These are phyloP conservation scores for Tachycineta bicolor DNA, from an alignment of 2,113 vertebrate genomes.

Conservation along the genomic window DNA sequence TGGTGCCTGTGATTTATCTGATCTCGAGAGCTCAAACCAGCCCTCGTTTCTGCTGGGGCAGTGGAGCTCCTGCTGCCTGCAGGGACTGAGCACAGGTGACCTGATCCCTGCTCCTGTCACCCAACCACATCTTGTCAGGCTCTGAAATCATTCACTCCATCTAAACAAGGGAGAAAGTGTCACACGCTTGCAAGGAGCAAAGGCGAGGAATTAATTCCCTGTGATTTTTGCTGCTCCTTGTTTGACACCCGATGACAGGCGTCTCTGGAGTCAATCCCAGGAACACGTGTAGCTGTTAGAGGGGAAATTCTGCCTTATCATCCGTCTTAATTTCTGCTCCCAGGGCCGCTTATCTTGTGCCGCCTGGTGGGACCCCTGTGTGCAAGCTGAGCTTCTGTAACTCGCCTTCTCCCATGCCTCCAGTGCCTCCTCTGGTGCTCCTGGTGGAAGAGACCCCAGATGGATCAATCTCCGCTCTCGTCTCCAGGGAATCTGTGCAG, in stretches of 20 bases:
- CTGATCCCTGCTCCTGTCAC: background rate
- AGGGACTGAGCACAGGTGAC: background rate
- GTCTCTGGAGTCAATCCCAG: background rate
- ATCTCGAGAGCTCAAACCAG: background rate
- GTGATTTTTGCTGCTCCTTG: background rate
- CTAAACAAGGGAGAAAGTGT: background rate
- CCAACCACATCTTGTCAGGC: background rate
- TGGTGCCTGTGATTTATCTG: background rate
- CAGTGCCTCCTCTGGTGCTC: background rate
- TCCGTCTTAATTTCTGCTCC: background rate
- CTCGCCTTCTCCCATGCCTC: background rate
- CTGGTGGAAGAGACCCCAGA: background rate
- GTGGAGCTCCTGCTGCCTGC: background rate
- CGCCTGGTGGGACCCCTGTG: background rate
- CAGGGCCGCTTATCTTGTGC: background rate
- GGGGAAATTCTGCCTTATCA: background rate
- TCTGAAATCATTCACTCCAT: background rate
- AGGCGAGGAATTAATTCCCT: background rate
- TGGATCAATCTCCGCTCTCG: background rate
- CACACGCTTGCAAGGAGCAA: background rate
- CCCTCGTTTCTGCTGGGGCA: background rate
- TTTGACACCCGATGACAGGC: slow-evolving; percentile 1
- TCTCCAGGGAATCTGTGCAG: background rate
- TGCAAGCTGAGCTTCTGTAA: background rate
- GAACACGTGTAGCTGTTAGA: background rate